Evolutionary conservation across 2,797 vertebrate species (phyloP), one percentile per base, ranked within the genome.

Genomic region (Phaenicophaeus curvirostris): DNA sequence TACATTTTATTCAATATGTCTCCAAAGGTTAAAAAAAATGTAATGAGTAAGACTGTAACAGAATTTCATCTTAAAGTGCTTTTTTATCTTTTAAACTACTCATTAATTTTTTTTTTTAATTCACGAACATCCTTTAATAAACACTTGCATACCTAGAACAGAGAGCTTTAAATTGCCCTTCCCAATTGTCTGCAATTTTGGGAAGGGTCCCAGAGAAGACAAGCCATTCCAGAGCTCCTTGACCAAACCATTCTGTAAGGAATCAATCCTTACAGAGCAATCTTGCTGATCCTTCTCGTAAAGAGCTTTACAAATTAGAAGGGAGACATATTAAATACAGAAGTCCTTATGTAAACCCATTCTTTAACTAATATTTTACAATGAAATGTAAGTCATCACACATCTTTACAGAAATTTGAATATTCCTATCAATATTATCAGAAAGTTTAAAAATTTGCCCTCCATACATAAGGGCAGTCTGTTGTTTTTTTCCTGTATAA

Each of bases 351-450:
- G 98, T 98, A 98, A 98, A 98, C 97, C 87, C 97, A 98, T 98
- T 98, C 98, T 98, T 98, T 97, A 99, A 99, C 99, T 98, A 98
- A 98, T 98, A 99, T 98, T 98, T 98, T 99, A 99, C 97, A 99
- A 98, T 98, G 98, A 98, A 98, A 98, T 98, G 98, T 98, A 98
- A 98, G 98, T 94, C 96, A 98, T 97, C 98, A 98, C 98, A 98
- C 97, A 97, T 98, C 98, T 99, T 99, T 99, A 99, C 98, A 99
- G 98, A 97, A 98, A 98, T 97, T 97, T 97, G 98, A 98, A 98
- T 98, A 98, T 97, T 98, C 98, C 98, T 98, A 98, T 97, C 98
- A 98, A 97, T 98, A 98, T 97, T 94, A 96, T 98, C 98, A 98
- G 98, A 98, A 99, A 98, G 98, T 98, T 98, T 98, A 98, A 99